Base-by-base conservation (phyloP, 2,888 invertebrate genomes). In the Xestia xanthographa region DNA sequence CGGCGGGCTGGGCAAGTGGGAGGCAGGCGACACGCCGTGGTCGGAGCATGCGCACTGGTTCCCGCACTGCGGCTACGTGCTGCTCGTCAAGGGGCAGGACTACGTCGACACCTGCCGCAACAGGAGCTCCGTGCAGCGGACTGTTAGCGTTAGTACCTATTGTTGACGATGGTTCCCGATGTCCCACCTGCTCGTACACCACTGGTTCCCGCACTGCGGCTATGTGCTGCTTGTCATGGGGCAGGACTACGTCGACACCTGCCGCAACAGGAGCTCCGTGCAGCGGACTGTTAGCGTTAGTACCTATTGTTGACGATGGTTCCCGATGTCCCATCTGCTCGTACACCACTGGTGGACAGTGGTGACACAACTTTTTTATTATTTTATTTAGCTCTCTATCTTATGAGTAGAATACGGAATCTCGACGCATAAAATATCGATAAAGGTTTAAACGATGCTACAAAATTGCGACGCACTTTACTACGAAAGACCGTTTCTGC, bases 1-100 rank as follows among this genome's bases (percentile, higher is more conserved):
- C 93, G 99, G 99, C 63, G 99, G 99, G 0, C 96, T 99, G 67
- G 97, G 98, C 85, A 98, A 98, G 91, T 99, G 99, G 99, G 98
- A 99, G 93, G 97, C 97, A 58, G 97, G 97, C 29, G 99, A 99
- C 93, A 98, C 98, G 91, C 99, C 99, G 0, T 99, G 99, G 99
- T 97, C 97, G 72, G 99, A 99, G 92, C 99, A 99, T 95, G 99
- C 99, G 20, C 97, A 98, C 89, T 99, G 99, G 99, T 99, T 99
- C 97, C 98, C 99, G 0, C 97, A 97, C 91, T 99, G 99, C 94
- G 98, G 98, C 14, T 99, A 98, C 93, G 97, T 99, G 29, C 95
- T 97, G 76, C 97, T 99, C 74, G 97, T 98, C 67, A 98, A 98
- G 92, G 99, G 99, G 20, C 97, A 97, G 79, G 97, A 98, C 63